phyloP scores from a whole-genome alignment of 2,797 vertebrate species.

The Urophycis tenuis region DNA sequence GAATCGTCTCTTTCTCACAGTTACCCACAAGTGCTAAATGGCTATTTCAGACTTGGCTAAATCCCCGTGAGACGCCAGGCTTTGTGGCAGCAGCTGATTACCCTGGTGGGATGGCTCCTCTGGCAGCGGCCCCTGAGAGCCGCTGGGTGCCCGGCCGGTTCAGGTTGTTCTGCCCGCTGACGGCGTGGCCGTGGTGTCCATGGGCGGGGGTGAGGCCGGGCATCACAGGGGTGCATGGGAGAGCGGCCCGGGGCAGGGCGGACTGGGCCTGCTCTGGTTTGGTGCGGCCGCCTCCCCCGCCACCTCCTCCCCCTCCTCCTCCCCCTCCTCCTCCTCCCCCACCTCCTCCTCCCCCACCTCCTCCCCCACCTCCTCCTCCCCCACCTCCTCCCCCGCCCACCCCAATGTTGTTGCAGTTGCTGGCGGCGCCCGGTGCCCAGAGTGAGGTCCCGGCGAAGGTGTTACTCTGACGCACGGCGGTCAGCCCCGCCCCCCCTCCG shows the following conservation, averaged over 20 bases:
- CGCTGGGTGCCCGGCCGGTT: conserved; percentile 87
- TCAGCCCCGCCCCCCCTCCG: conserved; percentile 16
- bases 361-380: conserved; percentile 35
- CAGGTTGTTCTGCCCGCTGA: conserved; percentile 91
- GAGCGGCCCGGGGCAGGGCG: conserved; percentile 59
- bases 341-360: conserved; percentile 42
- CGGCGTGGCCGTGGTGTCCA: conserved; percentile 67
- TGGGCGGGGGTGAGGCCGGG: conserved; percentile 60
- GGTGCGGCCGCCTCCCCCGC: conserved; percentile 43
- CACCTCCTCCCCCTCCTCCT: conserved; percentile 29
- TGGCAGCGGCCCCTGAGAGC: conserved; percentile 68
- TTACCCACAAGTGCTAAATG: conserved; percentile 9
- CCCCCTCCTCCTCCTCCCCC: conserved; percentile 31
- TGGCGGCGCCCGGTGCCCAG: conserved; percentile 71
- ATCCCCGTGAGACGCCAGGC: not conserved
- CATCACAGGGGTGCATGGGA: conserved; percentile 69
- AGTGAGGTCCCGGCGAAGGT: conserved; percentile 79
- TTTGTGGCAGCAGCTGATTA: conserved; percentile 55
- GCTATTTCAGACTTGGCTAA: conserved; percentile 16
- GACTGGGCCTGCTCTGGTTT: conserved; percentile 72
- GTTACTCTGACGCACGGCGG: conserved; percentile 79
- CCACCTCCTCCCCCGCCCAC: conserved; percentile 37
- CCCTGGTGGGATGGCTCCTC: conserved; percentile 85
- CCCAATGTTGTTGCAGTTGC: conserved; percentile 67
- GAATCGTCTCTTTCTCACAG: conserved; percentile 23